Evolutionary conservation across 2,888 invertebrate genomes (phyloP).

Genomic region (Coelinius sp.): DNA sequence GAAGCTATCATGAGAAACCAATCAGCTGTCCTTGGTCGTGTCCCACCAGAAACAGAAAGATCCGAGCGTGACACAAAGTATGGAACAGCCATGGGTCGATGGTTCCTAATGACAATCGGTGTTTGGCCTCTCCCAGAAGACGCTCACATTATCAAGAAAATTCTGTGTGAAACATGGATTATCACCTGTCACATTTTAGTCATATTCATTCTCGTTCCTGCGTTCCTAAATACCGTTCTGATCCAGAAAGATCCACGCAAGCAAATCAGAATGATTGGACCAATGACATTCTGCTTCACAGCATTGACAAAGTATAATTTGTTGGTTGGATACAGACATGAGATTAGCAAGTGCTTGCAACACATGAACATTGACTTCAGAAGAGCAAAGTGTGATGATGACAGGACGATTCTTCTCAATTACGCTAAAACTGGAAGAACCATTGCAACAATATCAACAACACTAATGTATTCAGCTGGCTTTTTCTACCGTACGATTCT

Average conservation of each 20-base stretch:
- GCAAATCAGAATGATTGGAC: slow-evolving; percentile 50
- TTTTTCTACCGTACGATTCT: slow-evolving; percentile 47
- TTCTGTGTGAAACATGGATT: slow-evolving; percentile 5
- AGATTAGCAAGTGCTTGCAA: slow-evolving; percentile 51
- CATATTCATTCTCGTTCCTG: slow-evolving; percentile 24
- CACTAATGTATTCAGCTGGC: slow-evolving; percentile 51
- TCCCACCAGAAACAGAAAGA: neutral
- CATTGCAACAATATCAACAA: slow-evolving; percentile 42
- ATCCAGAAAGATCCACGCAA: slow-evolving; percentile 3
- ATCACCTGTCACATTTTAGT: slow-evolving; percentile 15
- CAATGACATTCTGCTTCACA: slow-evolving; percentile 52
- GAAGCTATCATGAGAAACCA: neutral
- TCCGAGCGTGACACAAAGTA: slow-evolving; percentile 26
- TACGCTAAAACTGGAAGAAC: slow-evolving; percentile 48
- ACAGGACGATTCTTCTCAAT: slow-evolving; percentile 48
- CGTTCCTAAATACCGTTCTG: slow-evolving; percentile 16
- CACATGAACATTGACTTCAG: slow-evolving; percentile 54
- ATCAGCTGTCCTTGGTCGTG: neutral
- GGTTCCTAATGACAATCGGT: slow-evolving; percentile 40
- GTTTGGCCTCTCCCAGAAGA: slow-evolving; percentile 38
- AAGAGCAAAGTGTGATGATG: slow-evolving; percentile 26
- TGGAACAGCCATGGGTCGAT: slow-evolving; percentile 39
- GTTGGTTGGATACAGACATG: slow-evolving; percentile 39
- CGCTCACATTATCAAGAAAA: neutral
- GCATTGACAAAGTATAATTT: slow-evolving; percentile 47